Evolutionary conservation across 1,140 invertebrate genomes (phyloP), one percentile per base, ranked within the genome.

Genomic region (Pantala flavescens): DNA sequence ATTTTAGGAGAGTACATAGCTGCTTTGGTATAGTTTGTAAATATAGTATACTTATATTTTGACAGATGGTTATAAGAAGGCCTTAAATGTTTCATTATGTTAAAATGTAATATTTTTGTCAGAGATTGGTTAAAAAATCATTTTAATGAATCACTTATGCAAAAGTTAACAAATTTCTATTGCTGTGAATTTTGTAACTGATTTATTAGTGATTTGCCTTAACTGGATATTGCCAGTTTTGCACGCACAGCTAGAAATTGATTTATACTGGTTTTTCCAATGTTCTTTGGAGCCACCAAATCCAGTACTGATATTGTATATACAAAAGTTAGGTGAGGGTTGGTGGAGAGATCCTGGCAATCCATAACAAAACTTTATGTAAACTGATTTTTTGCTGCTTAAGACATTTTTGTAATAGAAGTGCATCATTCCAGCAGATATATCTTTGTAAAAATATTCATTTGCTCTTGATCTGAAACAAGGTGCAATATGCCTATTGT

Each of bases 251-350:
- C 16, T 21, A 14, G n/a, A 21, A 63, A 63, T 63, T 21, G 14
- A 63, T 21, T 19, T 21, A 19, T 63, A 63, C 49, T 63, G 49
- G 49, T 63, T 21, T 21, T 19, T 14, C 49, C 49, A 19, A 63
- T 19, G 14, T 19, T 19, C 12, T 63, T 19, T 63, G 14, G 49
- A 63, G 14, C 49, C 49, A 63, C 49, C 49, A 63, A 63, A 63
- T 16, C 49, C 49, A 63, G 49, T 63, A 63, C n/a, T 63, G 49
- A 63, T 63, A 63, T 63, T 63, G 49, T 63, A 63, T 63, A 63
- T 63, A 63, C 49, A 63, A 19, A 63, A 63, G 49, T 63, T 19
- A 63, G 49, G 49, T 63, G 49, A 63, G 49, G 49, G 14, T 63
- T 63, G n/a, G 28, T 36, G 28, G 28, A 63, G n/a, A 1, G 49